These are phyloP conservation scores for Automeris io DNA, from an alignment of 2,888 invertebrate species.

Conservation along the genomic window DNA sequence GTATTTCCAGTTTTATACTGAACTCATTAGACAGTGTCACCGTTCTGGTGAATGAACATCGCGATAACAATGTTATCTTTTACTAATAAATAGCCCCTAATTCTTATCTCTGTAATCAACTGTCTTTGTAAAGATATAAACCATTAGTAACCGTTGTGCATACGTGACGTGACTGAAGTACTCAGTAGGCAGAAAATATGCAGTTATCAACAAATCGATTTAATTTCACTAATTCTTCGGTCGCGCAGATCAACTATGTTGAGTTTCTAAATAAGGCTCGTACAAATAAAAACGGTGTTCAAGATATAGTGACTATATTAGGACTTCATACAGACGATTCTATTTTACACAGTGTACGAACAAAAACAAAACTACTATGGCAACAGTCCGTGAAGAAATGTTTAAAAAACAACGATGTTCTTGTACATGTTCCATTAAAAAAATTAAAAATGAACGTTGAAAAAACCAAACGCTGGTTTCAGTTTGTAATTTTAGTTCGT, in stretches of 20 bases:
- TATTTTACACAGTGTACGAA: constrained; percentile 26
- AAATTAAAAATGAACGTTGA: constrained; percentile 28
- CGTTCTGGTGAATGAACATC: constrained; percentile 40
- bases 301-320: constrained; percentile 55
- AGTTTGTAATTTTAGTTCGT: constrained; percentile 27
- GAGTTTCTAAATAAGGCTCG: constrained; percentile 54
- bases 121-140: constrained; percentile 37
- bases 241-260: constrained; percentile 61
- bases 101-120: constrained; percentile 55
- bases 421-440: constrained; percentile 30
- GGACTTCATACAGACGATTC: constrained; percentile 53
- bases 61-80: constrained; percentile 41
- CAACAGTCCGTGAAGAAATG: constrained; percentile 14
- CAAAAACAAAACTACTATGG: constrained; percentile 23
- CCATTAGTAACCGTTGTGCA: constrained; percentile 27
- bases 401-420: constrained; percentile 20
- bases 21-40: not conserved
- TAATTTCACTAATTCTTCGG: constrained; percentile 54
- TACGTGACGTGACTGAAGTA: constrained; percentile 44
- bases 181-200: constrained; percentile 31
- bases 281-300: constrained; percentile 44
- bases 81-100: constrained; percentile 40
- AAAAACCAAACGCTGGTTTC: constrained; percentile 34
- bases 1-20: too few species aligned
- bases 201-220: constrained; percentile 57